Base-by-base conservation (phyloP, 2,888 invertebrate genomes). In the Latheticus oryzae region DNA sequence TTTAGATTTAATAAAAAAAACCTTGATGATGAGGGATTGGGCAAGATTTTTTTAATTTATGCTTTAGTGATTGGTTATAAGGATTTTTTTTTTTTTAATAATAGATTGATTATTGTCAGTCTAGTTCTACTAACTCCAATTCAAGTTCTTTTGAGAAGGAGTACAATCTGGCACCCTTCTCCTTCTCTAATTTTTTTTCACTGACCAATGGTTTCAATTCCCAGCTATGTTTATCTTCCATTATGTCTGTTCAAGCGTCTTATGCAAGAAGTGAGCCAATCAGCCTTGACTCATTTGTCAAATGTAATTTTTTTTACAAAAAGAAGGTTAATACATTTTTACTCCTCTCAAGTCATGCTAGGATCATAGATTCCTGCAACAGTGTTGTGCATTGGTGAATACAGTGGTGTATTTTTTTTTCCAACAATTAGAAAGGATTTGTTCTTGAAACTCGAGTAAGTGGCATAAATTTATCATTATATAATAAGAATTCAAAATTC, bases 231-330 rank as follows among this genome's bases (percentile, higher is more conserved):
- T 52, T 58, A 47, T 53, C 56, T 56, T 56, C 55, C 24, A 40
- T 48, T 52, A 42, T 33, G 33, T 30, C 37, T 45, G 13, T 45
- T 42, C 13, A 32, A 56, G 5, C 33, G 45, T 26, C 45, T 69
- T 67, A 64, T 66, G 61, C 62, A 68, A 69, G 67, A 65, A 58
- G 67, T 67, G 64, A 59, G 58, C 61, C 60, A 68, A 67, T 63
- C 60, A 58, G 64, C 69, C 68, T 69, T 69, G 69, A 66, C 67
- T 67, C 59, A 64, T 66, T 62, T 67, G 68, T 59, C 58, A 61
- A 57, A 47, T 19, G 37, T 37, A 48, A 61, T 66, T 68, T 64
- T 35, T 56, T 54, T 54, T 30, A 37, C 17, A 7, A 58, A 58
- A 52, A 58, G 48, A 52, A 58, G 53, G 53, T 58, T 58, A 55